These are phyloP conservation scores for Platycnemis pennipes DNA, from an alignment of 2,888 invertebrate genomes.

Conservation along the genomic window DNA sequence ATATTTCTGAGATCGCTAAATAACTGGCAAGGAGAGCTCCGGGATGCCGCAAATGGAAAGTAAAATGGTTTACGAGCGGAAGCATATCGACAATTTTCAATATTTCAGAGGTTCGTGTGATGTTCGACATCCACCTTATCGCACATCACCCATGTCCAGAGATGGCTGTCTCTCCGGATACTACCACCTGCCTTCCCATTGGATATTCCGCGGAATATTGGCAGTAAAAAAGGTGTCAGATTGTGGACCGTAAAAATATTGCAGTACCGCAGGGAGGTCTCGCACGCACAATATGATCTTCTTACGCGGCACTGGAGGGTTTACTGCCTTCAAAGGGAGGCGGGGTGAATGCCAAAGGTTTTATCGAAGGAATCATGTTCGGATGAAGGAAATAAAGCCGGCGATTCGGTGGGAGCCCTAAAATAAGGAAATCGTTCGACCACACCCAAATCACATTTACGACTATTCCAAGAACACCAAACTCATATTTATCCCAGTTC, in stretches of 20 bases:
- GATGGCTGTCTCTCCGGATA: neutral
- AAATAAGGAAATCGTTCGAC: neutral
- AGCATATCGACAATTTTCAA: conserved; percentile 40
- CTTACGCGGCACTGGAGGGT: neutral
- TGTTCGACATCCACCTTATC: neutral
- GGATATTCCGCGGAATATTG: conserved; percentile 59
- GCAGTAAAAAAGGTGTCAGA: conserved; percentile 51
- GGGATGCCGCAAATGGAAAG: neutral
- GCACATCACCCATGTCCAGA: conserved; percentile 32
- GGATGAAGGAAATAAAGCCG: neutral
- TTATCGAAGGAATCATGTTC: neutral
- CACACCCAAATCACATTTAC: too few relatives aligned
- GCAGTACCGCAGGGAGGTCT: conserved; percentile 8
- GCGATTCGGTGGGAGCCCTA: neutral
- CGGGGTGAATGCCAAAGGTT: conserved; percentile 26
- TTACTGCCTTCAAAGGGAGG: conserved; percentile 37
- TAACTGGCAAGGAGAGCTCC: neutral
- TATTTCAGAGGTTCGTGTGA: neutral
- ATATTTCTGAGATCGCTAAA: neutral
- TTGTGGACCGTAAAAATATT: conserved; percentile 33
- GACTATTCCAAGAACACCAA: too few relatives aligned
- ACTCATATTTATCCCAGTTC: too few relatives aligned
- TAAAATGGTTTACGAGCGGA: neutral
- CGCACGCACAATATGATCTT: conserved; percentile 2
- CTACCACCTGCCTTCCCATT: neutral